Percentiles rank a stretch among this genome's conserved stretches.
Evolutionary conservation across 2,797 vertebrate genomes (phyloP).

Genomic region (Cynodonichthys magdalenae): DNA sequence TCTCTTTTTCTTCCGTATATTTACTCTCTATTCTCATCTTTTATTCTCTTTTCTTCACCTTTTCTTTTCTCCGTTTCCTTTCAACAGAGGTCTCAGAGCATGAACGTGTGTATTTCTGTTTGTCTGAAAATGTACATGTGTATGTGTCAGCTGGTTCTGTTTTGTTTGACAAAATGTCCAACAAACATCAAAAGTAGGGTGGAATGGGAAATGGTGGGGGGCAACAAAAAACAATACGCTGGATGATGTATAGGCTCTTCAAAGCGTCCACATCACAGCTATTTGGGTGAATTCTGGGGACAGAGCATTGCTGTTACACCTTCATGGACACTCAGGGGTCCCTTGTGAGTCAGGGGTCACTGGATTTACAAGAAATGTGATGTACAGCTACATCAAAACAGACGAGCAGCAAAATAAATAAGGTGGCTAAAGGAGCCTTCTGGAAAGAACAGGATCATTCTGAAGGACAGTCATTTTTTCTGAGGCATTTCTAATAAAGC

Average conservation of each 20-base stretch:
- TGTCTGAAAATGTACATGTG: too few relatives aligned
- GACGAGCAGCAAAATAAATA: slow-evolving; percentile 2
- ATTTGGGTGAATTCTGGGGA: slow-evolving; percentile 55
- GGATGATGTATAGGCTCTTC: slow-evolving; percentile 26
- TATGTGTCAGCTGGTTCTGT: not conserved
- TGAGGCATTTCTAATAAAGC: too few relatives aligned
- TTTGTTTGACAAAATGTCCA: slow-evolving; percentile 58
- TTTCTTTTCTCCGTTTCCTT: slow-evolving; percentile 17
- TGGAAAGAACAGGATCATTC: too few relatives aligned
- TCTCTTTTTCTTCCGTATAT: slow-evolving; percentile 36
- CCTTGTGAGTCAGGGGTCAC: slow-evolving; percentile 53
- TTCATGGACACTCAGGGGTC: slow-evolving; percentile 19
- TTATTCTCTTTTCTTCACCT: slow-evolving; percentile 52
- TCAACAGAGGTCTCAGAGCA: slow-evolving; percentile 48
- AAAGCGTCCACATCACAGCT: slow-evolving; percentile 45
- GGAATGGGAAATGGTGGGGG: slow-evolving; percentile 30
- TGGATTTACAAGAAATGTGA: slow-evolving; percentile 45
- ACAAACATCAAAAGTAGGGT: slow-evolving; percentile 53
- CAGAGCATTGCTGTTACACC: slow-evolving; percentile 28
- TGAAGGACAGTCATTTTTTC: too few relatives aligned
- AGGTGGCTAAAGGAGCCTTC: too few relatives aligned
- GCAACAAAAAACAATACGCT: slow-evolving; percentile 4
- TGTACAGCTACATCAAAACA: slow-evolving; percentile 48
- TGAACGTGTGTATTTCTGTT: not conserved
- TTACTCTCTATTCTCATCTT: slow-evolving; percentile 53